phyloP scores from a whole-genome alignment of 2,113 vertebrate species.

The Centrocercus urophasianus region DNA sequence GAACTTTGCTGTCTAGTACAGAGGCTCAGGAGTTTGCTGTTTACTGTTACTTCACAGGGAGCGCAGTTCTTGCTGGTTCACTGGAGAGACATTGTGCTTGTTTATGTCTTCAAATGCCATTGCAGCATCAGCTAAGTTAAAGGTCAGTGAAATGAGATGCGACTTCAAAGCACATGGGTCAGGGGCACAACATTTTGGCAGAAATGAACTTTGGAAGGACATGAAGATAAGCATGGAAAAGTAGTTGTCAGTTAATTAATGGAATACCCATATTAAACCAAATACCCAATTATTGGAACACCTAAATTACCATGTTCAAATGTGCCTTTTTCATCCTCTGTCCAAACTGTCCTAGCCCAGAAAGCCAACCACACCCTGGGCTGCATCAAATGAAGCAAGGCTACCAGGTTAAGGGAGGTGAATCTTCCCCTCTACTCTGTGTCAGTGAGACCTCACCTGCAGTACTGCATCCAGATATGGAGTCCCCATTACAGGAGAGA shows the following conservation, averaged over 20 bases:
- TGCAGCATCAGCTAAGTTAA: not conserved
- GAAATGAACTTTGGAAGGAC: not conserved
- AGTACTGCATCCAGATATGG: no score
- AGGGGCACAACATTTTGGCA: not conserved
- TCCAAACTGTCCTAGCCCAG: not conserved
- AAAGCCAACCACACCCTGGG: no score
- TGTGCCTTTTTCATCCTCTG: not conserved
- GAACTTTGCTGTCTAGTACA: not conserved
- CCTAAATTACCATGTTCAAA: not conserved
- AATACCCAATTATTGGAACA: no score
- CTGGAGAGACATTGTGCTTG: not conserved
- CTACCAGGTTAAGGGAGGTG: no score
- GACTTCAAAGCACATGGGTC: not conserved
- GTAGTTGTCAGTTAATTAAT: not conserved
- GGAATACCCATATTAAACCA: not conserved
- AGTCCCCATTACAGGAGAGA: no score
- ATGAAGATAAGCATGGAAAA: not conserved
- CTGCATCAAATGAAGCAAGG: no score
- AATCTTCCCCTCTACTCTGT: no score
- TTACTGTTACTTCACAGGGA: not conserved
- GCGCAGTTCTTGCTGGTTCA: not conserved
- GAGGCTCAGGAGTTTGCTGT: not conserved
- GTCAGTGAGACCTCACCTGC: no score
- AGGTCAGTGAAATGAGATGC: not conserved
- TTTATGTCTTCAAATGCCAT: not conserved